Percentiles rank a stretch among this genome's conserved stretches.
phyloP scores from a whole-genome alignment of 2,113 vertebrate species.

The Poeciliopsis occidentalis region DNA sequence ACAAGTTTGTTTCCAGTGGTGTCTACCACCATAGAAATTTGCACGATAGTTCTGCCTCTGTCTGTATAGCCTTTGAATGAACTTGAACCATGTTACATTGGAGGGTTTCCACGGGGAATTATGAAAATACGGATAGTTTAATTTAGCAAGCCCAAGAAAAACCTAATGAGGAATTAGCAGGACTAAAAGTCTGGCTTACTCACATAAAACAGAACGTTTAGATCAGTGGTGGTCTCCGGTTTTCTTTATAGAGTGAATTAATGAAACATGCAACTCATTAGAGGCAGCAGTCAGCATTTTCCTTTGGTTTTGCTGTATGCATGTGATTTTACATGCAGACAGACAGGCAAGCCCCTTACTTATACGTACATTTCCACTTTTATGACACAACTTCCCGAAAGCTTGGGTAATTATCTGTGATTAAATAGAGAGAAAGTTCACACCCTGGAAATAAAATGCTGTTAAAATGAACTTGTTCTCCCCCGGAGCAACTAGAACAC shows the following conservation, averaged over 20 bases:
- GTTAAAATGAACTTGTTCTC: slow-evolving; percentile 40
- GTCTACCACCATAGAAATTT: too few species aligned
- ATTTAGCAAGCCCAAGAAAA: slow-evolving; percentile 7
- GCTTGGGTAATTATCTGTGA: slow-evolving; percentile 28
- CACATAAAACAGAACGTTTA: slow-evolving; percentile 2
- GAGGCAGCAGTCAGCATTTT: slow-evolving; percentile 19
- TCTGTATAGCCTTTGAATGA: too few species aligned
- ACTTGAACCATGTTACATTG: too few species aligned
- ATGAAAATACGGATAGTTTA: not conserved
- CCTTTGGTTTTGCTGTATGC: slow-evolving; percentile 21
- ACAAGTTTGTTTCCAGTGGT: too few species aligned
- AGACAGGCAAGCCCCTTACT: not conserved
- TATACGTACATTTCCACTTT: not conserved
- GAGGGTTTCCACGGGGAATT: not conserved
- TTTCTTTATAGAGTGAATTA: slow-evolving; percentile 57
- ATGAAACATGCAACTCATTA: slow-evolving; percentile 49
- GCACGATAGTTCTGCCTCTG: too few species aligned
- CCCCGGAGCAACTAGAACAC: slow-evolving; percentile 33
- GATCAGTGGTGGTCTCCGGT: slow-evolving; percentile 32
- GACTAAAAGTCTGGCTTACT: slow-evolving; percentile 9
- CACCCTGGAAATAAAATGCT: slow-evolving; percentile 27
- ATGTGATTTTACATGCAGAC: slow-evolving; percentile 7
- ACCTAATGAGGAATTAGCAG: not conserved
- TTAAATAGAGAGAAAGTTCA: slow-evolving; percentile 36
- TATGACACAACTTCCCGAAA: slow-evolving; percentile 22